phyloP scores from a whole-genome alignment of 2,888 invertebrate genomes.

The Cerceris ruficornis region DNA sequence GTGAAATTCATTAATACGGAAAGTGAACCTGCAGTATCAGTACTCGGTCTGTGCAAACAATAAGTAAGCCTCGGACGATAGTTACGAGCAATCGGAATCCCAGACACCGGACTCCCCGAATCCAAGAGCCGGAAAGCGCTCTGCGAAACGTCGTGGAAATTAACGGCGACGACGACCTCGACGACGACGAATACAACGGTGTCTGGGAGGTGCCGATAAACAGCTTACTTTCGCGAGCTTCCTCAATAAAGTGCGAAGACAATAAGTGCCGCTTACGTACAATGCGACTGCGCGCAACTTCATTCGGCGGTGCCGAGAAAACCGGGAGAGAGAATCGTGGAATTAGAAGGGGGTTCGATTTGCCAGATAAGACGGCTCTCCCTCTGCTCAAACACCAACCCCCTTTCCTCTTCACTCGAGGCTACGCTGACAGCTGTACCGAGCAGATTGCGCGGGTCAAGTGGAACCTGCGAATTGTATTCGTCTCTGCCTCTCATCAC shows the following conservation, averaged over 20 bases:
- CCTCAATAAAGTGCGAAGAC: slow-evolving; percentile 71
- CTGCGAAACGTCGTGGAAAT: slow-evolving; percentile 21
- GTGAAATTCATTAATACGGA: slow-evolving; percentile 19
- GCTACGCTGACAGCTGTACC: slow-evolving; percentile 16
- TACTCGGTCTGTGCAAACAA: slow-evolving; percentile 2
- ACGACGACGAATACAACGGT: slow-evolving; percentile 42
- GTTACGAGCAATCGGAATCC: slow-evolving; percentile 1
- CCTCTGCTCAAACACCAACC: slow-evolving; percentile 6
- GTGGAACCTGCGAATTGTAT: not conserved
- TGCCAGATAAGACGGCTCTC: slow-evolving; percentile 8
- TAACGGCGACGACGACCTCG: slow-evolving; percentile 30
- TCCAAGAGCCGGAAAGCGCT: slow-evolving; percentile 14
- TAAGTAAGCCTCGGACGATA: not conserved
- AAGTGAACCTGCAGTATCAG: slow-evolving; percentile 31
- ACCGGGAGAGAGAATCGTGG: not conserved
- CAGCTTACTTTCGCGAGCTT: slow-evolving; percentile 75
- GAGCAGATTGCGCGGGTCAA: slow-evolving; percentile 18
- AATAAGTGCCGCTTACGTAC: slow-evolving; percentile 62
- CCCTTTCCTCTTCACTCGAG: not conserved
- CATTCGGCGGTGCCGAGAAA: slow-evolving; percentile 14
- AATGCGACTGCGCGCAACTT: slow-evolving; percentile 51
- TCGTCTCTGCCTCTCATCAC: not conserved
- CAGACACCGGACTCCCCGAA: slow-evolving; percentile 28
- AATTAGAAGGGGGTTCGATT: slow-evolving; percentile 21
- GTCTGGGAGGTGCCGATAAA: slow-evolving; percentile 74